Conservation (phyloP, 2,113 vertebrate genomes). For the Nestor notabilis region DNA sequence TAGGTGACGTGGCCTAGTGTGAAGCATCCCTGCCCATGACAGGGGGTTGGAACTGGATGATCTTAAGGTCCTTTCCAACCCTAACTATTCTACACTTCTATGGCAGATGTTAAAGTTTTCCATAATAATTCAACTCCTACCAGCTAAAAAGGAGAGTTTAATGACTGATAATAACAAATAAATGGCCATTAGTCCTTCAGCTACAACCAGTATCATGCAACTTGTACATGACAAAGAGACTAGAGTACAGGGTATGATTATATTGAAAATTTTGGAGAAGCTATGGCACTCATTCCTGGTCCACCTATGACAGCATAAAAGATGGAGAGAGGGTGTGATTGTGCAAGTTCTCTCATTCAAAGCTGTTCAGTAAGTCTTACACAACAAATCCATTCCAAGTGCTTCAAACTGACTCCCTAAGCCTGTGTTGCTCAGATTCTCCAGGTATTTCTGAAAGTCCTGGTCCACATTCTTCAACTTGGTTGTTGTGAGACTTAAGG, state of each 20-base stretch:
- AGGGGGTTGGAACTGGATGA: background rate
- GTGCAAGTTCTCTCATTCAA: background rate
- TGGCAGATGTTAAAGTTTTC: background rate
- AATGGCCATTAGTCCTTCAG: background rate
- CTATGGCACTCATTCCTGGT: background rate
- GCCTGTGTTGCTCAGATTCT: background rate
- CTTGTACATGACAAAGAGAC: background rate
- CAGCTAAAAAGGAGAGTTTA: background rate
- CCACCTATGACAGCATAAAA: background rate
- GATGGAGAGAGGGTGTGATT: background rate
- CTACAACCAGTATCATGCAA: background rate
- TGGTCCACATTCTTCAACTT: background rate
- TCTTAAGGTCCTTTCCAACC: background rate
- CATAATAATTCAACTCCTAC: background rate
- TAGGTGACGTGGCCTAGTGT: background rate
- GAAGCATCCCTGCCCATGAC: background rate
- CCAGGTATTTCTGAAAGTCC: background rate
- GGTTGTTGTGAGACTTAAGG: background rate
- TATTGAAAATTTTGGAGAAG: background rate
- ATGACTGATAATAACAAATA: background rate
- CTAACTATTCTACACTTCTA: background rate
- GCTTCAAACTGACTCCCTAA: background rate
- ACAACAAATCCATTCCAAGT: background rate
- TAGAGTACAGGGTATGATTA: background rate
- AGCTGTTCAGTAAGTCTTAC: background rate